Base-by-base conservation (phyloP, 2,113 vertebrate genomes). In the Pyxicephalus adspersus region DNA sequence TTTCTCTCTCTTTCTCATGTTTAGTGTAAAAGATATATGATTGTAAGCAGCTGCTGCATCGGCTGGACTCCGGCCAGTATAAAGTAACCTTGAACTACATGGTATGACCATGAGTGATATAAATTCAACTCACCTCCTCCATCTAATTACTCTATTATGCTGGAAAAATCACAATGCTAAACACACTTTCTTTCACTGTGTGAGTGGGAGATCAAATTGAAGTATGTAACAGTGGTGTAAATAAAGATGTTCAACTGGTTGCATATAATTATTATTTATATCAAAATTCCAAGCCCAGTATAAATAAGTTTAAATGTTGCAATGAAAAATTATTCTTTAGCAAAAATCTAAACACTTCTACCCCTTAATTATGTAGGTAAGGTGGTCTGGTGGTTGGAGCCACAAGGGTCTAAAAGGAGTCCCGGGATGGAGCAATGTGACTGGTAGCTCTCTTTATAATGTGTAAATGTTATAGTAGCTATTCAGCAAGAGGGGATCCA, bases 131-230 rank as follows among this genome's bases (percentile, higher is more conserved):
- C 51, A 83, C 13, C 64, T 86, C 86, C 80, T 19, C 80, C 81
- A 15, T 58, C 80, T 83, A 83, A 68, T 84, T 84, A 84, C 29
- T 84, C 34, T 83, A 71, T 76, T 83, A 29, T 72, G 22, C 73
- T 76, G 65, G 85, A 83, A 58, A 65, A 73, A 87, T 84, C 72
- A 70, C 75, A 86, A 19, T 19, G 31, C 58, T 79, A 67, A 45
- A 80, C 77, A 52, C 77, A 52, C 25, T 83, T 11, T 72, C 19
- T 76, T n/a, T 88, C 88, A 86, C 57, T 84, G 85, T 86, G 82
- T 84, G 83, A 89, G 81, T 55, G 61, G 77, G 73, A 85, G 72
- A 76, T 5, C 85, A 87, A 87, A 85, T 72, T 0, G 0, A 86
- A 15, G 38, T 45, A 83, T 63, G 34, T 66, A 71, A 83, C 15